Evolutionary conservation across 2,113 vertebrate species (phyloP).

Genomic region (Dolichallabes microphthalmus): DNA sequence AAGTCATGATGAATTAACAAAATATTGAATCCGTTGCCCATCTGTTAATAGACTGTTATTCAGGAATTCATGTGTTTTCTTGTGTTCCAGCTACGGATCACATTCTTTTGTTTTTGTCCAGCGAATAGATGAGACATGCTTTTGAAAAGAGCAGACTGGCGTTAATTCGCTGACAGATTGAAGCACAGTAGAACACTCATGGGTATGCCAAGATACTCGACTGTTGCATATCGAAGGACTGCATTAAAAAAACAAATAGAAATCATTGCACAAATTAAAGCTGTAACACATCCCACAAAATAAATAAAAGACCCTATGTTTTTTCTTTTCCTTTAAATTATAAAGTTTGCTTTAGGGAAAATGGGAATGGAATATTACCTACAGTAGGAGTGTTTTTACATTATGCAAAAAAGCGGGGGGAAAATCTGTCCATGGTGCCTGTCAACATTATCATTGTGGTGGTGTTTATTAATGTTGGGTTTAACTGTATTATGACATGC

Average conservation of each 20-base stretch:
- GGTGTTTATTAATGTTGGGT: not conserved
- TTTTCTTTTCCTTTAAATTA: not conserved
- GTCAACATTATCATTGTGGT: not conserved
- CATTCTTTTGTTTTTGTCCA: not conserved
- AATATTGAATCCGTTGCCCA: not conserved
- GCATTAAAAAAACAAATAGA: not conserved
- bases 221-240: conserved; percentile 25
- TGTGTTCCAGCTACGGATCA: not conserved
- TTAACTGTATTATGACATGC: not conserved
- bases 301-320: too few relatives aligned
- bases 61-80: not conserved
- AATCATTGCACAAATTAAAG: not conserved
- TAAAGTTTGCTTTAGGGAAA: not conserved
- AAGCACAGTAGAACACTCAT: conserved; percentile 26
- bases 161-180: not conserved
- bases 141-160: not conserved
- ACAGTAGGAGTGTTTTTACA: not conserved
- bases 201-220: not conserved
- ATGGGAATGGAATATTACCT: not conserved
- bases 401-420: not conserved
- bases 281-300: not conserved
- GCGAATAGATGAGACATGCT: not conserved
- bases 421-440: not conserved
- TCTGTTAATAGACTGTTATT: conserved; percentile 3
- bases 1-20: not conserved